These are phyloP conservation scores for Xiphorhynchus elegans DNA, from an alignment of 2,113 vertebrate genomes.

Conservation along the genomic window DNA sequence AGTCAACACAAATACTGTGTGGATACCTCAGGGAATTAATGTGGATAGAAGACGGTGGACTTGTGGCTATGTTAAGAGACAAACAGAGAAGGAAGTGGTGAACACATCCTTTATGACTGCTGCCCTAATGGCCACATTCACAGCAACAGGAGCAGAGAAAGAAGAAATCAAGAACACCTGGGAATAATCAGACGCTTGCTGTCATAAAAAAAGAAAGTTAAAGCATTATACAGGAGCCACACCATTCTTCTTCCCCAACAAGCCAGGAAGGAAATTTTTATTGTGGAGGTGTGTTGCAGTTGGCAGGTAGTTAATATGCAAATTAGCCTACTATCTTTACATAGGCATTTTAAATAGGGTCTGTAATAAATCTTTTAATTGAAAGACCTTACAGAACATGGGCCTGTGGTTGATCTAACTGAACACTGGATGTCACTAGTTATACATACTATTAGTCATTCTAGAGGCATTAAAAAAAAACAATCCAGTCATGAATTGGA, in stretches of 20 bases:
- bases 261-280: conserved; percentile 80
- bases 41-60: conserved; percentile 73
- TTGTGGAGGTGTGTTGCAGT: conserved; percentile 76
- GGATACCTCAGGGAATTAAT: conserved; percentile 80
- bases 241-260: conserved; percentile 68
- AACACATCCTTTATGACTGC: conserved; percentile 78
- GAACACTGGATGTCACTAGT: conserved; percentile 72
- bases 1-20: conserved; percentile 82
- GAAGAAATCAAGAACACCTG: conserved; percentile 74
- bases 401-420: conserved; percentile 64
- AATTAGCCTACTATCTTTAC: conserved; percentile 72
- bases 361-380: conserved; percentile 63
- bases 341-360: conserved; percentile 58
- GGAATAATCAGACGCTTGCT: conserved; percentile 75
- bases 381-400: conserved; percentile 21
- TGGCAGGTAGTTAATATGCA: conserved; percentile 80
- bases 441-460: conserved; percentile 65
- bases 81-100: conserved; percentile 77
- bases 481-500: background rate
- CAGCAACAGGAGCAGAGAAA: conserved; percentile 68
- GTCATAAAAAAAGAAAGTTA: conserved; percentile 78
- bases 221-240: conserved; percentile 66
- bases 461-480: conserved; percentile 35
- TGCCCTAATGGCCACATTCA: conserved; percentile 77
- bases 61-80: conserved; percentile 78